These are phyloP conservation scores for Drosophila barbarae DNA, from an alignment of 2,888 invertebrate species.

Conservation along the genomic window DNA sequence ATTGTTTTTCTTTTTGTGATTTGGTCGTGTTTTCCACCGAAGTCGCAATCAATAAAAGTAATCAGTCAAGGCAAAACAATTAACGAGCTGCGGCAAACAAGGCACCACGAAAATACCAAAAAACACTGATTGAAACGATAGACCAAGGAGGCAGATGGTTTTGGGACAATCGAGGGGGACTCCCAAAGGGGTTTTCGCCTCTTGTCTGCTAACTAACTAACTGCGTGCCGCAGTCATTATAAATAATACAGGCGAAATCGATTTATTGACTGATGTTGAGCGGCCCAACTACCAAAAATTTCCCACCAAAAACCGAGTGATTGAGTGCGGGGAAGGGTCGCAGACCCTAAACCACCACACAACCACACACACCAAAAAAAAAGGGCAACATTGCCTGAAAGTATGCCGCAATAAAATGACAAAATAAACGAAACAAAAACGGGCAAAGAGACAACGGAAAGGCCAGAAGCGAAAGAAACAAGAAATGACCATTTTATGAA, in stretches of 20 bases:
- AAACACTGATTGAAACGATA: slow-evolving; percentile 41
- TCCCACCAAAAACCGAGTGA: slow-evolving; percentile 42
- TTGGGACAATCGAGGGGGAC: not conserved
- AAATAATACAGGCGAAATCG: slow-evolving; percentile 67
- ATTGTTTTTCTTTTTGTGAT: slow-evolving; percentile 27
- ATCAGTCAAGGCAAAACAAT: slow-evolving; percentile 62
- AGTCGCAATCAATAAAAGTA: slow-evolving; percentile 57
- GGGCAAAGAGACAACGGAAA: slow-evolving; percentile 8
- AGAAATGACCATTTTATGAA: slow-evolving; percentile 71
- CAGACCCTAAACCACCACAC: not conserved
- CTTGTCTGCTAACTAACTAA: slow-evolving; percentile 39
- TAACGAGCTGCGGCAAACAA: slow-evolving; percentile 47
- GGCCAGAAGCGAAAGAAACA: slow-evolving; percentile 31
- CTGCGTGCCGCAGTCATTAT: slow-evolving; percentile 47
- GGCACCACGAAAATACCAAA: slow-evolving; percentile 28
- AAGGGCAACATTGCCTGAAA: slow-evolving; percentile 34
- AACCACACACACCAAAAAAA: not conserved
- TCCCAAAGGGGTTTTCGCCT: slow-evolving; percentile 29
- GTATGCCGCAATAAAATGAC: slow-evolving; percentile 61
- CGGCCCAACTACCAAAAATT: slow-evolving; percentile 40
- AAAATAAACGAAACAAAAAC: slow-evolving; percentile 55
- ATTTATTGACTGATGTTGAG: slow-evolving; percentile 66
- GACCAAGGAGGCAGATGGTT: not conserved
- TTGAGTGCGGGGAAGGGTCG: slow-evolving; percentile 21
- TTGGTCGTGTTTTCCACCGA: not conserved